These are phyloP conservation scores for Terebella lapidaria DNA, from an alignment of 2,888 invertebrate genomes.

Conservation along the genomic window DNA sequence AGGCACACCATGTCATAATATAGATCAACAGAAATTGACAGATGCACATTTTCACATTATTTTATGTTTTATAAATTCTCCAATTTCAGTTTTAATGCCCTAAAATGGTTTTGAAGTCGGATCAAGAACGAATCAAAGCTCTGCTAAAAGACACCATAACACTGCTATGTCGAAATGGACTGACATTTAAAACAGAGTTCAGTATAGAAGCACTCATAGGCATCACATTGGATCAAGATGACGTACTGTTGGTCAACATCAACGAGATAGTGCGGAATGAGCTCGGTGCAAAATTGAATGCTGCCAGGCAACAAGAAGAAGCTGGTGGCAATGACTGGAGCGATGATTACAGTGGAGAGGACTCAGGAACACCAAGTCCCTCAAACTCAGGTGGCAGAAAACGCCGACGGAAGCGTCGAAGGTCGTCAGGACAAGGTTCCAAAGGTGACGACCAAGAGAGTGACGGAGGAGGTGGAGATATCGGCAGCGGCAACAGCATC, in stretches of 20 bases:
- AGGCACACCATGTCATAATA: too few relatives aligned
- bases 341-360: background rate
- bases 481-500: background rate
- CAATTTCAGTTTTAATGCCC: too few relatives aligned
- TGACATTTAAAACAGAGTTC: conserved; percentile 18
- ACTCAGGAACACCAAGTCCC: background rate
- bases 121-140: conserved; percentile 18
- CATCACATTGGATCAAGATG: conserved; percentile 20
- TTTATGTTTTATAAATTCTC: too few relatives aligned
- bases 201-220: conserved; percentile 19
- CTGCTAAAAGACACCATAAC: conserved; percentile 23
- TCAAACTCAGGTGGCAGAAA: background rate
- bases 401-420: background rate
- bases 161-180: conserved; percentile 20
- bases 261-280: conserved; percentile 15
- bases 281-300: background rate
- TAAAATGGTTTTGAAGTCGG: conserved; percentile 20
- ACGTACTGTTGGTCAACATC: conserved; percentile 19
- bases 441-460: background rate
- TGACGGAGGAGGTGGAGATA: background rate
- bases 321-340: background rate
- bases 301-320: background rate
- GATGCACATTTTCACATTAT: too few relatives aligned
- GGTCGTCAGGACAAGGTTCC: background rate
- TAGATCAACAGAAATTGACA: too few relatives aligned